Percentiles rank a stretch among this genome's conserved stretches.
Evolutionary conservation across 2,113 vertebrate genomes (phyloP).

Genomic region (Acanthochromis polyacanthus): DNA sequence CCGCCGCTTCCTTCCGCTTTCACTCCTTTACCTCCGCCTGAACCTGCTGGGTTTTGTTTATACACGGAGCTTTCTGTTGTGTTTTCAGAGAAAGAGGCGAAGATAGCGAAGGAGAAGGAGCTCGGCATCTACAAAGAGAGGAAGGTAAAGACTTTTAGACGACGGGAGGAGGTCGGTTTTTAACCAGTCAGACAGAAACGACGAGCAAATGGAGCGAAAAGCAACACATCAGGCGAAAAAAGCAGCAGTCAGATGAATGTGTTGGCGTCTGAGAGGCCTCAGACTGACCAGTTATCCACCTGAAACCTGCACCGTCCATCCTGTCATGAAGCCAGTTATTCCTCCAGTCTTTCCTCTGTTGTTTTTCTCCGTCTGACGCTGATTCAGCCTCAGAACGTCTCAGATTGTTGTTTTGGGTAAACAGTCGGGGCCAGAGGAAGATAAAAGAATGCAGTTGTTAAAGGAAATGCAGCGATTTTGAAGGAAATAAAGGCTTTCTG

Average conservation of each 20-base stretch:
- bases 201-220: not conserved
- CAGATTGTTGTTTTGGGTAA: too few species aligned
- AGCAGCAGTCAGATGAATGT: slow-evolving; percentile 12
- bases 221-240: not conserved
- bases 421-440: too few species aligned
- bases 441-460: too few species aligned
- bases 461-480: too few species aligned
- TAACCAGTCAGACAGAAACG: slow-evolving; percentile 9
- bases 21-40: not conserved
- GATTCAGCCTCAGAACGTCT: too few species aligned
- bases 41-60: not conserved
- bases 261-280: slow-evolving; percentile 1
- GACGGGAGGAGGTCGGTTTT: not conserved
- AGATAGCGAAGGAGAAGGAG: slow-evolving; percentile 96
- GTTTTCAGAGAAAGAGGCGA: slow-evolving; percentile 93
- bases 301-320: slow-evolving; percentile 1
- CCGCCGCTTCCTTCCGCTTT: not conserved
- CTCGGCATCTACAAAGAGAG: slow-evolving; percentile 96
- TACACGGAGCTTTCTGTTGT: slow-evolving; percentile 25
- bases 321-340: not conserved
- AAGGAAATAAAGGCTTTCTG: too few species aligned
- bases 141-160: slow-evolving; percentile 84
- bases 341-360: too few species aligned
- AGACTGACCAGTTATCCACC: not conserved
- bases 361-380: too few species aligned